Evolutionary conservation across 2,888 invertebrate genomes (phyloP), one percentile per base, ranked within the genome.

Genomic region (Charanyca ferruginea): DNA sequence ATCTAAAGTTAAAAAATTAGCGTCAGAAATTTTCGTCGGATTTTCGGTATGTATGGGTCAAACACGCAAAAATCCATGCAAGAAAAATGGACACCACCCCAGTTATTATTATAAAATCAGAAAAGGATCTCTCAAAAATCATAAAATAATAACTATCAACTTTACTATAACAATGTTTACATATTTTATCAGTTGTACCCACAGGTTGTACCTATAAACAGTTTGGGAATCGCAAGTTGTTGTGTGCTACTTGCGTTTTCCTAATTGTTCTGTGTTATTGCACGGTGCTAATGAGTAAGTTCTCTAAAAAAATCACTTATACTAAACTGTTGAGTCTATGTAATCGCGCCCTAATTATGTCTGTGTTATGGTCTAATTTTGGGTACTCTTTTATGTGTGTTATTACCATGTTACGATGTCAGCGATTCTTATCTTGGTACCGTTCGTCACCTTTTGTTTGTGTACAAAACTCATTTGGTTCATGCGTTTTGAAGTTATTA

Each of bases 1-100:
- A 5, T 51, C 52, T 3, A 68, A 68, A 41, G 38, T 64, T 0
- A 73, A 77, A 25, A 63, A 62, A n/a, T 9, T 16, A 5, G 68
- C 65, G 2, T 22, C 42, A 3, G 67, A 70, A 35, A 52, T n/a
- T n/a, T n/a, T n/a, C n/a, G n/a, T n/a, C 16, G 55, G 18, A 42
- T 49, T 74, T 65, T 66, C 60, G 52, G 18, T 69, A 66, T 42
- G 57, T 63, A 6, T 73, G 73, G 73, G 64, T 70, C 18, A 70
- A 67, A 16, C 58, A 67, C 22, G 41, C 62, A 6, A 74, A 67
- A 42, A 70, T 70, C 9, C 25, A 49, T 4, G 54, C 22, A 48
- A 55, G 74, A 28, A 71, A 65, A 68, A 18, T 41, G 9, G 73
- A 73, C 9, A 55, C 64, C 1, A 64, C 72, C 0, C 66, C 54